Conservation (phyloP, 2,113 vertebrate species). For the Muntiacus reevesi region DNA sequence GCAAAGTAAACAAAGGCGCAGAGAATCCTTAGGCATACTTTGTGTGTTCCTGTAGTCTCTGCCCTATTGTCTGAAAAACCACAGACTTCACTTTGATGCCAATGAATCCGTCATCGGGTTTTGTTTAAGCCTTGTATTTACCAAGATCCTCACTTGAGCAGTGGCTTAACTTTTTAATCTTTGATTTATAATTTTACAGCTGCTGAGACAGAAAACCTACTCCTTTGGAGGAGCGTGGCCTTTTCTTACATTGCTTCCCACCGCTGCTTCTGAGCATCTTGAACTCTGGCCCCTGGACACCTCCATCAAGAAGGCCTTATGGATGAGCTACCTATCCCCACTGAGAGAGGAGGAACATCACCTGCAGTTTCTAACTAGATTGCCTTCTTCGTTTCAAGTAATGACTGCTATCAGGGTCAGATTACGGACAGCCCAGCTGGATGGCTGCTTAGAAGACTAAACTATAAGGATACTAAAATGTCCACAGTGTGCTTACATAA, state of each 20-base stretch:
- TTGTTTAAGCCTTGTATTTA: slow-evolving; percentile 40
- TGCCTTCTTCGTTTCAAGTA: slow-evolving; percentile 18
- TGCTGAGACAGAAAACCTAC: slow-evolving; percentile 45
- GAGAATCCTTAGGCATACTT: background rate
- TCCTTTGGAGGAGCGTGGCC: slow-evolving; percentile 15
- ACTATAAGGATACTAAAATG: background rate
- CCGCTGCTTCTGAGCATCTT: background rate
- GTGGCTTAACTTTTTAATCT: slow-evolving; percentile 65
- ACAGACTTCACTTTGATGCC: slow-evolving; percentile 40
- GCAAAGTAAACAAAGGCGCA: background rate
- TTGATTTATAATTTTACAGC: slow-evolving; percentile 68
- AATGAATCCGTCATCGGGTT: background rate
- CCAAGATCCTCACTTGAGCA: slow-evolving; percentile 46
- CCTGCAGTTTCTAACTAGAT: background rate
- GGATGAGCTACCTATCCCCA: background rate
- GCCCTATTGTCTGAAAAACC: slow-evolving; percentile 48
- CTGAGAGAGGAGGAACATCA: slow-evolving; percentile 19
- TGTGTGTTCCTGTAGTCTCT: background rate
- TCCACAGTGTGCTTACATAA: background rate
- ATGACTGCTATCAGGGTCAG: background rate
- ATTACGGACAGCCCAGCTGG: background rate
- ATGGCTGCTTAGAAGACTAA: background rate
- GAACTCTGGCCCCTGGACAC: background rate
- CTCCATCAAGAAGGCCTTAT: background rate
- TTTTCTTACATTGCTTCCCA: background rate